Base-by-base conservation (phyloP, 2,888 invertebrate genomes). In the Bombylius discolor region DNA sequence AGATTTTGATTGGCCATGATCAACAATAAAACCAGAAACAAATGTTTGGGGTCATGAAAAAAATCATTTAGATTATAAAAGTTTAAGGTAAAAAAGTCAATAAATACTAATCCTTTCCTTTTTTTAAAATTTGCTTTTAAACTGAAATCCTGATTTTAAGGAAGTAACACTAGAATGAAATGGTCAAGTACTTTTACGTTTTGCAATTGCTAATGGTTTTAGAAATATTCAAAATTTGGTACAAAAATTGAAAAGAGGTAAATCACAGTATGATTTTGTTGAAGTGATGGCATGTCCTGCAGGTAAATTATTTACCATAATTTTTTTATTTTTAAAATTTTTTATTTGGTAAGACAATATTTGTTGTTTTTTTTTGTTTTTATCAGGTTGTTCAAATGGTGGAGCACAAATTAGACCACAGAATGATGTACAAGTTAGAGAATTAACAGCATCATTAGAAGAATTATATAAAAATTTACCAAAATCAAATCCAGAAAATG, bases 211-310 rank as follows among this genome's bases (percentile, higher is more conserved):
- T 0, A 97, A 97, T 75, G 98, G 98, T 5, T 98, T 98, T 76
- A 81, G 93, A 51, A 99, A 99, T 73, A 97, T 99, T 65, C 99
- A 99, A 78, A 98, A 98, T 74, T 76, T 98, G 55, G 94, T 99
- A 42, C 94, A 96, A 73, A 96, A 97, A 73, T 76, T 99, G 31
- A 99, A 99, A 75, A 78, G 92, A 42, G 85, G 87, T 51, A 94
- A 91, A 71, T 87, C 87, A 54, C 78, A 80, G 4, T 98, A 95
- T 74, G 87, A 98, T 71, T 99, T 92, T 74, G 91, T 99, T 0
- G 99, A 99, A 77, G 87, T 99, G 11, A 99, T 99, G 98, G 99
- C 99, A 1, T 99, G 99, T 73, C 98, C 99, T 0, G 89, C 92
- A 64, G 94, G 93, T 90, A 70, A 71, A 36, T 36, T 4, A n/a